Evolutionary conservation across 2,113 vertebrate genomes (phyloP), one percentile per base, ranked within the genome.

Genomic region (Lichenostomus cassidix): DNA sequence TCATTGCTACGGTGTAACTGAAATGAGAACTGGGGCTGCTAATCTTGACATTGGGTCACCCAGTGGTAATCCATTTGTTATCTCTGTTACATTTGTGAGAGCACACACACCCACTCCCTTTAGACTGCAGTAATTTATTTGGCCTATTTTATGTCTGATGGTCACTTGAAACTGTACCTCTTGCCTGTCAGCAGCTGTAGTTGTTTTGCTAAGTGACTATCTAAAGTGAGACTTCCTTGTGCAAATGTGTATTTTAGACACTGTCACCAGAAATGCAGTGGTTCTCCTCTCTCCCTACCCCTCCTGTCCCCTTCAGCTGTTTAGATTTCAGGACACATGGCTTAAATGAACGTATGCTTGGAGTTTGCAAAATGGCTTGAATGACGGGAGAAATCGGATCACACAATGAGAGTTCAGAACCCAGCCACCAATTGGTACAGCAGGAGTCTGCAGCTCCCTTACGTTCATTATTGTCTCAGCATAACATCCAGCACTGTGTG

Each of bases 131-230:
- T 94, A 78, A 92, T 95, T 92, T 92, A 86, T 96, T 95, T 94
- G 85, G 55, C 64, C 82, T 94, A 81, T 94, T 96, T 92, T 75
- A 25, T 78, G 79, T 64, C 71, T 83, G 85, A 80, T 93, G 76
- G 78, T 93, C 90, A 83, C 90, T 96, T 95, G 90, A 92, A 96
- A 94, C 85, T 94, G 42, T 77, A 83, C 90, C 79, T 96, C 90
- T 78, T 87, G 89, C 88, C 85, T 96, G 83, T 96, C 90, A 94
- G 82, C 95, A 96, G 93, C 93, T 91, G 93, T 85, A 94, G 90
- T 82, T 94, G 88, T 90, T 94, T 92, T 88, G 87, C 55, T 97
- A 92, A 94, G 85, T 81, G 79, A 95, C 55, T 58, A 55, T 88
- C 82, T 73, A 83, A 95, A 93, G 90, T 25, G 86, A 89, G 93